Evolutionary conservation across 2,113 vertebrate genomes (phyloP).

Genomic region (Cranoglanis bouderius): DNA sequence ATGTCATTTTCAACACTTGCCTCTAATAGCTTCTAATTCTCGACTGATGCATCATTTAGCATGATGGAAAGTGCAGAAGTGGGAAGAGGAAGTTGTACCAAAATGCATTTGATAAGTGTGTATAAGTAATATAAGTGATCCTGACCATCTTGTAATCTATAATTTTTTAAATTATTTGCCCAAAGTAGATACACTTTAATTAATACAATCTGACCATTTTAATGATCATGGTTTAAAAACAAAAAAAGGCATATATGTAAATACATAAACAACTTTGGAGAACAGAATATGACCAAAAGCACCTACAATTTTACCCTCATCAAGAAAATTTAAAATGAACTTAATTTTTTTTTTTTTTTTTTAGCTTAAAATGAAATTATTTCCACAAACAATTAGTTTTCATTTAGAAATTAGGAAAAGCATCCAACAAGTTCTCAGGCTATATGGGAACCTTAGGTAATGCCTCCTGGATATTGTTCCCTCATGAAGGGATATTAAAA

Average conservation of each 20-base stretch:
- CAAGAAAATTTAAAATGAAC: not conserved
- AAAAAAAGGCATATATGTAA: not conserved
- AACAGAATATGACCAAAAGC: not conserved
- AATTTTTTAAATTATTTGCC: no score
- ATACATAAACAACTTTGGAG: not conserved
- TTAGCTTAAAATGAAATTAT: no score
- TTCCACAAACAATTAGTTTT: not conserved
- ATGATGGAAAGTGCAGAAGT: not conserved
- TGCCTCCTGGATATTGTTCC: not conserved
- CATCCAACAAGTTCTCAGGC: not conserved
- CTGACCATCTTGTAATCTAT: not conserved
- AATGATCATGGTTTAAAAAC: no score
- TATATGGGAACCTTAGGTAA: not conserved
- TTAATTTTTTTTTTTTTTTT: no score
- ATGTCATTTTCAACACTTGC: not conserved
- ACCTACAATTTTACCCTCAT: not conserved
- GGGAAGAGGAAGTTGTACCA: not conserved
- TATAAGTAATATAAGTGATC: not conserved
- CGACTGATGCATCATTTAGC: not conserved
- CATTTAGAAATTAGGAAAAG: not conserved
- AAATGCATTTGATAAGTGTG: not conserved
- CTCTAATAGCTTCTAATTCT: conserved; percentile 4
- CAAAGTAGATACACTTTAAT: no score
- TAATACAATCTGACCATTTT: not conserved
- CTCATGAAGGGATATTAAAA: not conserved